phyloP scores from a whole-genome alignment of 2,888 invertebrate genomes.

The Leptothorax acervorum region DNA sequence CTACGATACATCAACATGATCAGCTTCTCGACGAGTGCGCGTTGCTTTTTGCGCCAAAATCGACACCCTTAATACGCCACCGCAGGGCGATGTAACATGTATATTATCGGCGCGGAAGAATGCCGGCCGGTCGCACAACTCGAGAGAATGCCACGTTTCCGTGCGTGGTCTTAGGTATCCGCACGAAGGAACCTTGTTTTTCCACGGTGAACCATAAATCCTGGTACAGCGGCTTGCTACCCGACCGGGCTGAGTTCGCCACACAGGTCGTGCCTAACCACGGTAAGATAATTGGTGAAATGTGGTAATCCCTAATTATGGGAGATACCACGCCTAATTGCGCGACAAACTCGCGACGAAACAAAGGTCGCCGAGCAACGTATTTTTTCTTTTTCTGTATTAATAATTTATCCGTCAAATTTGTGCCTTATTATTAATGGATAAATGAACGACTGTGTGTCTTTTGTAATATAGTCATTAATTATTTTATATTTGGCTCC shows the following conservation, averaged over 20 bases:
- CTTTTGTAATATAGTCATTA: neutral
- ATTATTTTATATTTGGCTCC: neutral
- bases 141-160: conserved; percentile 49
- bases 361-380: conserved; percentile 29
- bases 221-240: conserved; percentile 55
- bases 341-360: conserved; percentile 58
- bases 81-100: conserved; percentile 60
- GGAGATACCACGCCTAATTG: conserved; percentile 67
- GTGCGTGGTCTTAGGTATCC: conserved; percentile 57
- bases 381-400: neutral
- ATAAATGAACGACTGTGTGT: neutral
- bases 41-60: conserved; percentile 52
- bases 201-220: conserved; percentile 69
- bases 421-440: neutral
- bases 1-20: conserved; percentile 5
- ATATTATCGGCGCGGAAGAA: conserved; percentile 68
- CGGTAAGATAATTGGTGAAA: conserved; percentile 75
- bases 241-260: conserved; percentile 65
- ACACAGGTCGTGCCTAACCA: conserved; percentile 75
- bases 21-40: neutral
- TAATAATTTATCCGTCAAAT: neutral
- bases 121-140: conserved; percentile 41
- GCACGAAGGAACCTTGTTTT: conserved; percentile 65
- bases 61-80: conserved; percentile 62
- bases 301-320: conserved; percentile 76